phyloP scores from a whole-genome alignment of 2,113 vertebrate genomes.

The Ptilorrhoa leucosticta region DNA sequence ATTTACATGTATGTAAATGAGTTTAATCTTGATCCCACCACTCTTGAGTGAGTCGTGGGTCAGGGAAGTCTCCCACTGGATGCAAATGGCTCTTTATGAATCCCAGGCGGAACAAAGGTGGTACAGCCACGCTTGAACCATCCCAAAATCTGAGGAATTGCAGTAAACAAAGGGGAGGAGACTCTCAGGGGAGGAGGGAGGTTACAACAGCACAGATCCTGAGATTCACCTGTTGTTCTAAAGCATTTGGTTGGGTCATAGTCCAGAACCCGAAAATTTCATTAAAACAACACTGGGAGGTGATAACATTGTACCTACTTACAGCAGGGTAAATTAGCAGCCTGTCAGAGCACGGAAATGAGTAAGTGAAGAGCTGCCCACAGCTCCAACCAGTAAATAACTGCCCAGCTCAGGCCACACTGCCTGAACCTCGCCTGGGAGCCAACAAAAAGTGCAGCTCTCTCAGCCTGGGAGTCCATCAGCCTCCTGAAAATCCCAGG shows the following conservation, averaged over 20 bases:
- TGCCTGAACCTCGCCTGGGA: background rate
- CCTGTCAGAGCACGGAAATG: background rate
- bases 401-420: background rate
- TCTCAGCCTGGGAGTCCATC: background rate
- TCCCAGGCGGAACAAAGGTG: background rate
- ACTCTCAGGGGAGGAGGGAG: background rate
- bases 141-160: background rate
- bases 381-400: background rate
- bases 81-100: background rate
- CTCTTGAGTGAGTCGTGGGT: background rate
- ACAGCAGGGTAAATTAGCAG: background rate
- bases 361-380: background rate
- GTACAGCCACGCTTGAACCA: background rate
- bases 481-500: background rate
- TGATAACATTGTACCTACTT: background rate
- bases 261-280: background rate
- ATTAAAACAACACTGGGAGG: background rate
- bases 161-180: conserved; percentile 49
- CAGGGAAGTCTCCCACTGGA: background rate
- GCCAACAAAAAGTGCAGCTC: background rate
- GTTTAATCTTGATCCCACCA: background rate
- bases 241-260: background rate
- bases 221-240: conserved; percentile 15
- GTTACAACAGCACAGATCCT: conserved; percentile 20
- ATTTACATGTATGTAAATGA: conserved; percentile 46